phyloP scores from a whole-genome alignment of 2,113 vertebrate genomes.

The Myotis yumanensis region DNA sequence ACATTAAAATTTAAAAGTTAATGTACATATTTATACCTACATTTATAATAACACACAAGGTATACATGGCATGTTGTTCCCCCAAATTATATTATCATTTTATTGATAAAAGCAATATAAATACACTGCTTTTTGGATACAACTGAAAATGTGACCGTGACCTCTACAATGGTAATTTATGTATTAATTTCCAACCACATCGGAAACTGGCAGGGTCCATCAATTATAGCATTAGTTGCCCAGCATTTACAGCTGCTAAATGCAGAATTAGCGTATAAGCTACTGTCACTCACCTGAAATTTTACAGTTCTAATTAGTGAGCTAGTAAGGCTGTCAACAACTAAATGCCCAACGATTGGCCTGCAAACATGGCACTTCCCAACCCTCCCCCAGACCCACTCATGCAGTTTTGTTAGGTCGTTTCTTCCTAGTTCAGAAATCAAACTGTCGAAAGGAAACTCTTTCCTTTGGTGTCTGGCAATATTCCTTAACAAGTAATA shows the following conservation, averaged over 20 bases:
- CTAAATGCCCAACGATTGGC: slow-evolving; percentile 79
- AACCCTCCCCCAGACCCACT: slow-evolving; percentile 62
- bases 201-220: slow-evolving; percentile 92
- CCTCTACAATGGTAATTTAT: slow-evolving; percentile 90
- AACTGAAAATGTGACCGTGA: slow-evolving; percentile 81
- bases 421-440: slow-evolving; percentile 63
- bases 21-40: neutral
- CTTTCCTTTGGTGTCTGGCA: neutral
- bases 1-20: slow-evolving; percentile 28
- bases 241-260: slow-evolving; percentile 91
- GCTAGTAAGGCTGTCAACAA: slow-evolving; percentile 83
- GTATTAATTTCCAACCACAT: slow-evolving; percentile 94
- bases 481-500: neutral
- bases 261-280: slow-evolving; percentile 90
- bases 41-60: neutral
- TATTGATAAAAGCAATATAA: slow-evolving; percentile 46
- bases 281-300: slow-evolving; percentile 90
- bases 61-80: neutral
- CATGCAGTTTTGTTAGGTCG: neutral
- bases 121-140: slow-evolving; percentile 43
- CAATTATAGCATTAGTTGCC: slow-evolving; percentile 92
- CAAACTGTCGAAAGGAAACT: slow-evolving; percentile 29
- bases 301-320: slow-evolving; percentile 90
- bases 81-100: neutral
- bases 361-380: slow-evolving; percentile 52